A percentile compares a stretch with the other conserved stretches of the same genome.
These are phyloP conservation scores for Philereme transversata DNA, from an alignment of 2,888 invertebrate species.

Conservation along the genomic window DNA sequence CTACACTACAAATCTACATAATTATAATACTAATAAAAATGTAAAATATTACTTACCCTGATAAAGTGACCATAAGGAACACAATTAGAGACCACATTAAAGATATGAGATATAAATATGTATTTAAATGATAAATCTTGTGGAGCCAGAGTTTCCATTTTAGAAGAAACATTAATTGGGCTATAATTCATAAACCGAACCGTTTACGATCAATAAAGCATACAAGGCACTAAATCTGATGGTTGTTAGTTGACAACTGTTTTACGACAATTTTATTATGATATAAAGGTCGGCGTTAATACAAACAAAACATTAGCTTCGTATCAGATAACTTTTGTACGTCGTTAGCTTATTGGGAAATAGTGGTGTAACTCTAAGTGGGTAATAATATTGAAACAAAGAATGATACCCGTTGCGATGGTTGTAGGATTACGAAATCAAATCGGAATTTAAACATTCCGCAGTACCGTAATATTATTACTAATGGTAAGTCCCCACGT, in stretches of 20 bases:
- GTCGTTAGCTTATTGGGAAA: constrained; percentile 15
- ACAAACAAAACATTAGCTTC: constrained; percentile 22
- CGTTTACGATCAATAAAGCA: constrained; percentile 41
- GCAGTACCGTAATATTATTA: no score
- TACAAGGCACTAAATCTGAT: constrained; percentile 35
- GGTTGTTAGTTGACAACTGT: constrained; percentile 41
- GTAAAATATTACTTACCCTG: constrained; percentile 28
- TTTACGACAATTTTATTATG: constrained; percentile 42
- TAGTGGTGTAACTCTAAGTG: constrained; percentile 5
- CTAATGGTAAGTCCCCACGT: no score
- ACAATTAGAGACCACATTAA: constrained; percentile 34
- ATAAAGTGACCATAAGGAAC: constrained; percentile 32
- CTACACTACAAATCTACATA: background rate
- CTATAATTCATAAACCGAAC: constrained; percentile 40
- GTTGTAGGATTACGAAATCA: background rate
- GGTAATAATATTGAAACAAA: constrained; percentile 12
- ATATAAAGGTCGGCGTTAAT: constrained; percentile 38
- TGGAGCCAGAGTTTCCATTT: constrained; percentile 37
- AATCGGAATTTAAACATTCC: no score
- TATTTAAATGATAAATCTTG: constrained; percentile 40
- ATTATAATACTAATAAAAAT: background rate
- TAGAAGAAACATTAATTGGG: constrained; percentile 37
- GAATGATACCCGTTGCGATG: background rate
- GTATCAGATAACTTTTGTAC: constrained; percentile 18
- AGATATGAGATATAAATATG: constrained; percentile 38